phyloP scores from a whole-genome alignment of 2,797 vertebrate genomes.

The Crocidura indochinensis region DNA sequence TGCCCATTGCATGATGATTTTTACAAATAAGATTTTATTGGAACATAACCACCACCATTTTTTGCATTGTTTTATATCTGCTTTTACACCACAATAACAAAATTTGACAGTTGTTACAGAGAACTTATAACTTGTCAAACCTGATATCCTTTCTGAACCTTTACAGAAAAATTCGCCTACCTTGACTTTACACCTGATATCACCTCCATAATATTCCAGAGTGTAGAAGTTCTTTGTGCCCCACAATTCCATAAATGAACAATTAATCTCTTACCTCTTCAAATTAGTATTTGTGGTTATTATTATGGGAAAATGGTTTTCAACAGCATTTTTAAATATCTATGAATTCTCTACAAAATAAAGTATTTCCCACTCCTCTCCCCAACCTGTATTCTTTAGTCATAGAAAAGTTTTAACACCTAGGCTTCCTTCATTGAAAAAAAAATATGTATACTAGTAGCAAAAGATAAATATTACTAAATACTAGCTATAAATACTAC shows the following conservation, averaged over 20 bases:
- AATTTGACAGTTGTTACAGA: background rate
- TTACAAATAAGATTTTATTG: background rate
- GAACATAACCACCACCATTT: background rate
- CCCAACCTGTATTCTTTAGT: background rate
- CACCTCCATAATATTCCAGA: background rate
- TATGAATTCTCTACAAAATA: constrained; percentile 4
- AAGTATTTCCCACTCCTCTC: background rate
- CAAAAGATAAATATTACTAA: constrained; percentile 8
- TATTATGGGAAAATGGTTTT: constrained; percentile 40
- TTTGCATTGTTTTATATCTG: background rate
- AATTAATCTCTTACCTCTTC: constrained; percentile 9
- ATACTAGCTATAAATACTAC: background rate
- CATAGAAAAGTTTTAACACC: constrained; percentile 45
- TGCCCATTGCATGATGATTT: background rate
- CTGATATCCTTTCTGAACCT: background rate
- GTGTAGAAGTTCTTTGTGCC: background rate
- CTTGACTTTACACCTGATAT: background rate
- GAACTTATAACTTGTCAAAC: background rate
- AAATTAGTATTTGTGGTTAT: constrained; percentile 2
- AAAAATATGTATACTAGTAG: background rate
- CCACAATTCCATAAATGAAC: background rate
- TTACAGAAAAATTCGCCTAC: background rate
- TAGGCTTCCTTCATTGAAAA: constrained; percentile 35
- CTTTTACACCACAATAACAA: background rate
- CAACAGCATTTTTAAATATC: constrained; percentile 46